These are phyloP conservation scores for Alosa alosa DNA, from an alignment of 2,113 vertebrate genomes.

Conservation along the genomic window DNA sequence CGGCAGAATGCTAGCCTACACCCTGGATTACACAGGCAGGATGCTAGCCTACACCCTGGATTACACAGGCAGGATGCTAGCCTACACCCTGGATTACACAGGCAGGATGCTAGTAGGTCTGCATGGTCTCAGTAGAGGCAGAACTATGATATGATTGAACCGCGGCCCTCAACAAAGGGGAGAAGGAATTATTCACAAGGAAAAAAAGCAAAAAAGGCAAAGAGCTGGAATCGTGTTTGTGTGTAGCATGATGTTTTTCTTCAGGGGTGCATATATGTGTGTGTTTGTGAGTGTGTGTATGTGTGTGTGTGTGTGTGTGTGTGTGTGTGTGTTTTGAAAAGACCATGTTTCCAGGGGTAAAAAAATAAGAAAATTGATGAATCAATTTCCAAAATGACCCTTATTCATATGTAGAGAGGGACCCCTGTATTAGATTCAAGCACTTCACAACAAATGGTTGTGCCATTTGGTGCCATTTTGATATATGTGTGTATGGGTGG, in stretches of 20 bases:
- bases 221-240: constrained; percentile 15
- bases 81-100: constrained; percentile 1
- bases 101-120: background rate
- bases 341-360: constrained; percentile 38
- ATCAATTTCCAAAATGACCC: constrained; percentile 67
- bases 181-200: constrained; percentile 16
- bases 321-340: constrained; percentile 4
- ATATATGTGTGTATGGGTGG: constrained; percentile 65
- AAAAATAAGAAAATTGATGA: constrained; percentile 55
- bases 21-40: too few species aligned
- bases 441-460: constrained; percentile 68
- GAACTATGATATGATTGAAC: background rate
- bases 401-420: constrained; percentile 69
- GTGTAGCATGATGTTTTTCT: background rate
- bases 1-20: too few species aligned
- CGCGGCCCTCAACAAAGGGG: background rate
- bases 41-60: too few species aligned
- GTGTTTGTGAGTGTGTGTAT: background rate
- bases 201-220: constrained; percentile 13
- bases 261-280: background rate
- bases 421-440: constrained; percentile 67
- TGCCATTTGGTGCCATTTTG: constrained; percentile 69
- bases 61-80: too few species aligned
- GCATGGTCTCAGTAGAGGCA: background rate
- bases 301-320: constrained; percentile 15